phyloP scores from a whole-genome alignment of 2,888 invertebrate genomes.

The Cheilosia grossa region DNA sequence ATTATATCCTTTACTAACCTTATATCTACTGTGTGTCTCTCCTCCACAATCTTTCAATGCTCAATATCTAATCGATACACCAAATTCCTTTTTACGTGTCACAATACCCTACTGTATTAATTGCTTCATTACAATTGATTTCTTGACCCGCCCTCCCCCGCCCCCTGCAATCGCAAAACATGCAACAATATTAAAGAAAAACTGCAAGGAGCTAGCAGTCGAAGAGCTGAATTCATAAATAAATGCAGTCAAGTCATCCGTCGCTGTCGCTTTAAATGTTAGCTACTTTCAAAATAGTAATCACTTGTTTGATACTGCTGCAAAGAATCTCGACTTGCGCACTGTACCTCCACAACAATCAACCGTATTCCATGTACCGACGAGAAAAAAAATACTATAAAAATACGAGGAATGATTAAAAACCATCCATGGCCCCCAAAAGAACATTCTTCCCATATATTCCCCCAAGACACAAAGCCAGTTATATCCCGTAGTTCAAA shows the following conservation, averaged over 20 bases:
- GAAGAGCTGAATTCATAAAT: conserved; percentile 38
- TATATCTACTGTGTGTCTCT: conserved; percentile 12
- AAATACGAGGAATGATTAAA: conserved; percentile 62
- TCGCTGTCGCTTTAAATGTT: conserved; percentile 18
- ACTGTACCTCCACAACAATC: conserved; percentile 28
- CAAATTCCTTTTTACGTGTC: conserved; percentile 28
- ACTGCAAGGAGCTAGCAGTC: conserved; percentile 28
- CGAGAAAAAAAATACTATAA: conserved; percentile 23
- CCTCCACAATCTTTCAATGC: conserved; percentile 24
- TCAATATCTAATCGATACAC: conserved; percentile 57
- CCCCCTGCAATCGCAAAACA: not conserved
- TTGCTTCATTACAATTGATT: conserved; percentile 65
- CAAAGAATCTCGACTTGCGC: conserved; percentile 69
- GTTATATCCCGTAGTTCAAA: conserved; percentile 69
- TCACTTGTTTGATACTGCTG: conserved; percentile 74
- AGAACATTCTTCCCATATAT: conserved; percentile 34
- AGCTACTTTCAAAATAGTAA: conserved; percentile 42
- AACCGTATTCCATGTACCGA: conserved; percentile 9
- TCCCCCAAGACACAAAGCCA: conserved; percentile 56
- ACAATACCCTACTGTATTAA: conserved; percentile 28
- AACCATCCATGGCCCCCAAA: conserved; percentile 47
- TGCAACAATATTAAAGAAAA: conserved; percentile 16
- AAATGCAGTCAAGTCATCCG: conserved; percentile 54
- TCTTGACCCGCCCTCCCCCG: too few relatives aligned
- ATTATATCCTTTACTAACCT: not conserved